Evolutionary conservation across 1,140 invertebrate genomes (phyloP), one percentile per base, ranked within the genome.

Genomic region (Hestina assimilis): DNA sequence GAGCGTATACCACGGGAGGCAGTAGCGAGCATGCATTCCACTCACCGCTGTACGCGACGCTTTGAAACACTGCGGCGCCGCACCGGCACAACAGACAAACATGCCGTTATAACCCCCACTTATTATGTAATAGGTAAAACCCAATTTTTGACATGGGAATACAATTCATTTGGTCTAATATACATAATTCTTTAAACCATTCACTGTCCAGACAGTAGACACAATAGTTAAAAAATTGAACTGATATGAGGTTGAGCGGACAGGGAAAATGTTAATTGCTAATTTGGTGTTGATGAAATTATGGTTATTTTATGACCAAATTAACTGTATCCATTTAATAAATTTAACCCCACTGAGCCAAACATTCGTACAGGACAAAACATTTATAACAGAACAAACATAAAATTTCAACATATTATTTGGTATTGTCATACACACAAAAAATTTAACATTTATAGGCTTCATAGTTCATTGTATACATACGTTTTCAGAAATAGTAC

Each of bases 11-110:
- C n/a, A n/a, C 31, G 46, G 28, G 29, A 35, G 53, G 53, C 53
- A 15, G 20, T 48, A 47, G 54, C 50, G 38, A 53, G 23, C 83
- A 87, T 83, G 80, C 79, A 79, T 72, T 75, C 90, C 90, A 95
- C 94, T 96, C 95, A 96, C 95, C 95, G 90, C 94, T 95, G 91
- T 96, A 96, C 90, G 95, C 95, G 93, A 96, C 94, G 91, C 94
- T 95, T 93, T 96, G 95, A 94, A 96, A 96, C 94, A 95, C 95
- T 96, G 92, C 90, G 89, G 75, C 73, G 74, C 80, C 75, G 82
- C 82, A 85, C 83, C 85, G 79, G 64, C 76, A 83, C 72, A 85
- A 87, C 81, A 87, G 79, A 88, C 74, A 88, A 87, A 88, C 85
- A 88, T 85, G 85, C 85, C 75, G 66, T 85, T 87, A 82, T 75